Conservation (phyloP, 1,140 invertebrate genomes). For the Delia radicum region DNA sequence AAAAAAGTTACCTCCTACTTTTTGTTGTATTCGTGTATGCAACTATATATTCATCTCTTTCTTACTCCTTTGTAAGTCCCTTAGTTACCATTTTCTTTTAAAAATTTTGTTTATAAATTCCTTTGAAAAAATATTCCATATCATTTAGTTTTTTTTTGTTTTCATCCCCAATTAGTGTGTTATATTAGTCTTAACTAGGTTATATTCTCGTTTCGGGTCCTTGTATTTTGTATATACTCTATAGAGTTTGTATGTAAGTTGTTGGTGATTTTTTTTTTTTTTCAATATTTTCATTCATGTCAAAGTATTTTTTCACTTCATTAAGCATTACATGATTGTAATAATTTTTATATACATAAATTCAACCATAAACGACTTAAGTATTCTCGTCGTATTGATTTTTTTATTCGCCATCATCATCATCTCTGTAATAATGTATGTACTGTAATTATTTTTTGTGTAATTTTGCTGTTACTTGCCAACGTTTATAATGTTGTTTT, state of each 20-base stretch:
- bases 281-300: not conserved
- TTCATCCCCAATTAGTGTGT: conserved; percentile 27
- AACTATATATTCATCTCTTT: not conserved
- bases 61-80: not conserved
- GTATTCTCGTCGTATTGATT: conserved; percentile 16
- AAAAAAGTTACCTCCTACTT: not conserved
- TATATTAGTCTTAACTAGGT: conserved; percentile 27
- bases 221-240: too few species aligned
- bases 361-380: conserved; percentile 26
- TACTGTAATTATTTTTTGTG: not conserved
- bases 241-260: too few species aligned
- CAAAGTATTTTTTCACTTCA: not conserved
- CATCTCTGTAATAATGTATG: too few species aligned
- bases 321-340: not conserved
- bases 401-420: not conserved
- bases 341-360: not conserved
- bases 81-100: not conserved
- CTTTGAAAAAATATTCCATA: too few species aligned
- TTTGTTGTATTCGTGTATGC: not conserved
- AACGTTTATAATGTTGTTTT: not conserved
- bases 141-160: not conserved
- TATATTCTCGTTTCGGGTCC: conserved; percentile 6
- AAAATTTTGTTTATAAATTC: not conserved
- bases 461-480: not conserved
- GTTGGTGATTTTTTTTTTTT: too few species aligned